A percentile compares a stretch with the other conserved stretches of the same genome.
Conservation (phyloP, 2,888 invertebrate genomes). For the Heliconius hortense region DNA sequence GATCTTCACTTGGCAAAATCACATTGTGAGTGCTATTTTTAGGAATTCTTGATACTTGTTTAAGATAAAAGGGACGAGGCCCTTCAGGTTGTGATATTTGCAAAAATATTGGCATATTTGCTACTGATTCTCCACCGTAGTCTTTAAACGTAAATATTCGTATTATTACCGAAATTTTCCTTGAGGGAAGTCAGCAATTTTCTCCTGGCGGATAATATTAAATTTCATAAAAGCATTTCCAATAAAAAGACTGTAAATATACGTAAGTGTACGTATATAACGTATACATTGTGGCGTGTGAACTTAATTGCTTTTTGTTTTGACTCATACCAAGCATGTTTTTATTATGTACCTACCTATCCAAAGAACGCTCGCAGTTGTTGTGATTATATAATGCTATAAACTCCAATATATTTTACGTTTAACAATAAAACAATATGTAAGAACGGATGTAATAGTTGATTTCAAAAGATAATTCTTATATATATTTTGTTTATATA, state of each 20-base stretch:
- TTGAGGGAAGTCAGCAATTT: constrained; percentile 6
- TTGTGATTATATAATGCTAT: not conserved
- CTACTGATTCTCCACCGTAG: not conserved
- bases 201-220: constrained; percentile 2
- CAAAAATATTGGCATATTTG: constrained; percentile 7
- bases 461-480: too few species aligned
- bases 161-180: constrained; percentile 12
- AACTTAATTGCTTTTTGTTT: constrained; percentile 12
- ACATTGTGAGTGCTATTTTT: not conserved
- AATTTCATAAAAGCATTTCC: constrained; percentile 14
- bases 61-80: constrained; percentile 8
- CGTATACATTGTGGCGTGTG: not conserved
- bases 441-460: too few species aligned
- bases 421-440: too few species aligned
- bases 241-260: constrained; percentile 11
- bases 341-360: not conserved
- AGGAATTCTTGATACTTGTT: constrained; percentile 9
- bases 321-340: not conserved
- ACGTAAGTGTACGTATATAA: not conserved
- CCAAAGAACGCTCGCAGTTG: not conserved
- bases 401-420: too few species aligned
- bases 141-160: constrained; percentile 12
- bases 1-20: not conserved
- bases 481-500: too few species aligned
- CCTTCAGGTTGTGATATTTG: not conserved